Evolutionary conservation across 2,888 invertebrate species (phyloP), one percentile per base, ranked within the genome.

Genomic region (Gisinianus flammeolus): DNA sequence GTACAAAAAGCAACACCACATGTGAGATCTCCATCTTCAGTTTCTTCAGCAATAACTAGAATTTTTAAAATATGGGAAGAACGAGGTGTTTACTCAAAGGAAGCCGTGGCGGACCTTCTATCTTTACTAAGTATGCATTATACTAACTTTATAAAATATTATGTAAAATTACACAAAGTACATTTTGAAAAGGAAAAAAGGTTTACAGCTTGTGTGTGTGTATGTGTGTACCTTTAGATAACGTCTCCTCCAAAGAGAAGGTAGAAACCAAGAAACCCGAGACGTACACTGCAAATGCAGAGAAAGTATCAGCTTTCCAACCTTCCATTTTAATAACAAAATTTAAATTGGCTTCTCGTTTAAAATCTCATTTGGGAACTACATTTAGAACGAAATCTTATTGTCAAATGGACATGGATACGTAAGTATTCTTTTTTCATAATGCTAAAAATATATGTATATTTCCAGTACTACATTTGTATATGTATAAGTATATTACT

Each of bases 31-130:
- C 83, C 83, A 19, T 82, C 84, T 4, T 81, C 83, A 1, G 82
- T 84, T 2, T 83, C 83, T 4, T 72, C 80, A n/a, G 83, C 83
- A 16, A 83, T 84, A 22, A 75, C 79, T 52, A 79, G 83, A 79
- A 96, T 98, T 85, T 95, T 98, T 86, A 94, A 94, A 87, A 97
- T 98, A 84, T 98, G 98, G 98, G 94, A 95, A 87, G 95, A 98
- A 86, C 90, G 97, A 83, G 92, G 91, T 67, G 93, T 97, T 24
- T 98, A 96, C 87, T 94, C 93, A 87, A 93, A 94, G 85, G 94
- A 94, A 85, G 97, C 95, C 86, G 90, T 97, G 31, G 91, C 93
- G 19, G 96, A 97, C 88, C 88, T 97, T 31, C 92, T 93, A 62
- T 94, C 94, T 4, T 88, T 96, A 76, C 90, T 97, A 44, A 81